Conservation (phyloP, 2,113 vertebrate species). For the Tachysurus fulvidraco region DNA sequence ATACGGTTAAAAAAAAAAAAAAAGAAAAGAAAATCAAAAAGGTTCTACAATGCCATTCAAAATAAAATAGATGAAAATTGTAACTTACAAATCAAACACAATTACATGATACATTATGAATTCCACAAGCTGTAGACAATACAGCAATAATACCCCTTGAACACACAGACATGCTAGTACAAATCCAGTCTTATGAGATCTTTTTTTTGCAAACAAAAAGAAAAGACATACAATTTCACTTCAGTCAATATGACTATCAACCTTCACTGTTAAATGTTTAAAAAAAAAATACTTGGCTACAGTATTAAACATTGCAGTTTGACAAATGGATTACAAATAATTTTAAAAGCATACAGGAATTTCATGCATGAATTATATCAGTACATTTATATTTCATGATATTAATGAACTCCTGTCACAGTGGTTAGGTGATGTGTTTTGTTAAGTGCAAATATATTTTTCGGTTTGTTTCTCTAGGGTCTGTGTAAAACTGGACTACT, state of each 20-base stretch:
- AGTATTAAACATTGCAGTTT: not conserved
- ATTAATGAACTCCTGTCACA: not conserved
- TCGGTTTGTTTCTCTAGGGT: too few species aligned
- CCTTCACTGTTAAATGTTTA: not conserved
- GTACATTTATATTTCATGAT: too few species aligned
- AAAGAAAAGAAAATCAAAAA: too few species aligned
- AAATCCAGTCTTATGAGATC: not conserved
- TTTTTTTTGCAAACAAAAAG: not conserved
- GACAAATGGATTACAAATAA: not conserved
- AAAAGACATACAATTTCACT: not conserved
- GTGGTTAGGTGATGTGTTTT: not conserved
- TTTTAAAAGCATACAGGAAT: not conserved
- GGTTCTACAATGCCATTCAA: not conserved
- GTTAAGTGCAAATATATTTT: too few species aligned
- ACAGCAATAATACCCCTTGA: not conserved
- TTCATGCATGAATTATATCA: not conserved
- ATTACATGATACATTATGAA: not conserved
- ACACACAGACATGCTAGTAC: not conserved
- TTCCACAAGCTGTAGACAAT: not conserved
- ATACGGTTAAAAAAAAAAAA: not conserved
- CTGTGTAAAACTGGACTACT: too few species aligned
- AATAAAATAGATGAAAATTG: not conserved
- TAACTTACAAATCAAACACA: not conserved
- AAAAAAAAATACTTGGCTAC: not conserved
- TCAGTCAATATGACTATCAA: constrained; percentile 10